Evolutionary conservation across 2,888 invertebrate species (phyloP).

Genomic region (Acrobeloides nanus): DNA sequence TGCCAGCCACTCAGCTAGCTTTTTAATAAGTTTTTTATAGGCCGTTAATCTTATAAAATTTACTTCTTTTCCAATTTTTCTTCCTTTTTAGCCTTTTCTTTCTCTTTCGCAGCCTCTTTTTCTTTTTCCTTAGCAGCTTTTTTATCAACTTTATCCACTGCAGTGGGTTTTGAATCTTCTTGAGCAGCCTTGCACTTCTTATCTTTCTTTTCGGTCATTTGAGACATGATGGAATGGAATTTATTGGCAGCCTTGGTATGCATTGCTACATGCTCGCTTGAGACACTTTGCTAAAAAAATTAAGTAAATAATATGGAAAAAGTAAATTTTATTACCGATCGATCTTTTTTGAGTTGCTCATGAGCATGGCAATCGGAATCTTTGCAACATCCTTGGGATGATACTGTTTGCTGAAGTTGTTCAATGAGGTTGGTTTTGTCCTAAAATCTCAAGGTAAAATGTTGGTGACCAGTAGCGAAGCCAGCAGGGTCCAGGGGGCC

Average conservation of each 20-base stretch:
- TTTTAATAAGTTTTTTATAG: too few species aligned
- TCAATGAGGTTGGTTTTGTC: conserved; percentile 16
- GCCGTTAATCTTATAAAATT: too few species aligned
- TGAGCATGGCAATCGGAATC: neutral
- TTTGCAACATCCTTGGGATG: conserved; percentile 26
- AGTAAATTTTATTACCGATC: conserved; percentile 2
- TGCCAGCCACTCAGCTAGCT: neutral
- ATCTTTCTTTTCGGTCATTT: conserved; percentile 25
- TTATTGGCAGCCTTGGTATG: conserved; percentile 21
- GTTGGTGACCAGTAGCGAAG: too few species aligned
- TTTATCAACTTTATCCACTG: too few species aligned
- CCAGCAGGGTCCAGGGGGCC: too few species aligned
- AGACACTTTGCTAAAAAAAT: neutral
- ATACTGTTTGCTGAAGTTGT: conserved; percentile 21
- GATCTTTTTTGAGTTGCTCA: conserved; percentile 9
- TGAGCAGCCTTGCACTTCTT: conserved; percentile 25
- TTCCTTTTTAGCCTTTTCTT: conserved; percentile 24
- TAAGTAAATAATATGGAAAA: neutral
- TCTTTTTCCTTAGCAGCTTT: too few species aligned
- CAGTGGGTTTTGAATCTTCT: too few species aligned
- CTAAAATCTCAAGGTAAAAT: too few species aligned
- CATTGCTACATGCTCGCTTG: conserved; percentile 16
- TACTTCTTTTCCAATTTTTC: neutral
- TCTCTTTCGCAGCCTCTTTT: too few species aligned
- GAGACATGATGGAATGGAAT: conserved; percentile 38